These are phyloP conservation scores for Enteromius fasciolatus DNA, from an alignment of 2,797 vertebrate genomes.

Conservation along the genomic window DNA sequence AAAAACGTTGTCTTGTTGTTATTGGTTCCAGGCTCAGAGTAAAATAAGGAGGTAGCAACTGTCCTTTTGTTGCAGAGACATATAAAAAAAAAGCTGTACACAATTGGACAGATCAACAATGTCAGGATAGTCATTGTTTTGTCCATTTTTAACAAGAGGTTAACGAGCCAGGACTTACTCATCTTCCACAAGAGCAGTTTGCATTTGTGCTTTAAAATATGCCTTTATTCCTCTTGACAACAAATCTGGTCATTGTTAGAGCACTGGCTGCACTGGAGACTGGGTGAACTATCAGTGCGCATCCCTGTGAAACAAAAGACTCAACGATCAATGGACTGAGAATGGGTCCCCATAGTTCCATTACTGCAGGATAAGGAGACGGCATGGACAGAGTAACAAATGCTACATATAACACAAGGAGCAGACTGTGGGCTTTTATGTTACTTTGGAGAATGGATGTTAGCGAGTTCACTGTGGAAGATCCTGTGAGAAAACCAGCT, in stretches of 20 bases:
- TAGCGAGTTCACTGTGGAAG: background rate
- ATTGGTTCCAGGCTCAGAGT: background rate
- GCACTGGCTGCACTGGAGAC: conserved; percentile 12
- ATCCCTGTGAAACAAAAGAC: conserved; percentile 25
- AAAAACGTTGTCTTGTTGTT: conserved; percentile 9
- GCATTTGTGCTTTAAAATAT: background rate
- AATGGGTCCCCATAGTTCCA: conserved; percentile 36
- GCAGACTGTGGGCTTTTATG: conserved; percentile 30
- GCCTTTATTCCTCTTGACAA: conserved; percentile 20
- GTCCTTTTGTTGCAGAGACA: conserved; percentile 1
- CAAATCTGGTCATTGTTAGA: conserved; percentile 25
- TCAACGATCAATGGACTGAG: conserved; percentile 19
- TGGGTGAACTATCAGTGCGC: conserved; percentile 28
- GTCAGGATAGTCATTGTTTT: background rate
- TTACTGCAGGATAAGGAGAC: conserved; percentile 48
- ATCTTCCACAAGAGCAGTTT: background rate
- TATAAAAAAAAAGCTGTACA: background rate
- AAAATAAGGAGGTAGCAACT: conserved; percentile 17
- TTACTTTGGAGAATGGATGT: background rate
- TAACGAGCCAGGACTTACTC: background rate
- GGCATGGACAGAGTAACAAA: conserved; percentile 31
- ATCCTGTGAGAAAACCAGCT: background rate
- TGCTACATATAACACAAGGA: conserved; percentile 38
- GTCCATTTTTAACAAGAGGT: background rate
- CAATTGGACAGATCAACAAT: background rate